Base-by-base conservation (phyloP, 1,140 invertebrate genomes). In the Daktulosphaira vitifoliae region DNA sequence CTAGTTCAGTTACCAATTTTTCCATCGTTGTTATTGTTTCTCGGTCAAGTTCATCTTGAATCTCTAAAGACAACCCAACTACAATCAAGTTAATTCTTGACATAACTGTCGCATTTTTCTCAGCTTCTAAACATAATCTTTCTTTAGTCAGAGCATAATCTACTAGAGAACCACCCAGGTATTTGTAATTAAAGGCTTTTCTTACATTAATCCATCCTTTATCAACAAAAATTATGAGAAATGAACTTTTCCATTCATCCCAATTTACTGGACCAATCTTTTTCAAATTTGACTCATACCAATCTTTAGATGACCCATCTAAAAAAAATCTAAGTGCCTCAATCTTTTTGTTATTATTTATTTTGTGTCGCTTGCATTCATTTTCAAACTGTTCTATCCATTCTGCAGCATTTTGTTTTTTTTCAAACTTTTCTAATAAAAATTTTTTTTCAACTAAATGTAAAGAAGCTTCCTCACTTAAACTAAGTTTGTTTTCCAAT, bases 51-150 rank as follows among this genome's bases (percentile, higher is more conserved):
- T 42, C 39, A 22, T 62, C 54, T 42, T 62, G 54, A 38, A 62
- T 13, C 2, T 62, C 54, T 15, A 18, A 13, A 6, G 54, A 37
- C 6, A 62, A 20, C 16, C 54, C 54, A 42, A 42, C 37, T n/a
- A 62, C 38, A 5, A 42, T 42, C n/a, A 38, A n/a, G 39, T 62
- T 62, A 2, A 62, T 62, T 6, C 54, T 38, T 23, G 54, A 62
- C 18, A 38, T 15, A 9, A 42, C 38, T 6, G 54, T 39, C 13
- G 15, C 38, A 7, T 5, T 23, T 13, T 38, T 38, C 20, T 62
- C 54, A 23, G 38, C 54, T 62, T 62, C 54, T 42, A 62, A 44
- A 42, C 54, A 62, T 22, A n/a, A n/a, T n/a, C n/a, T n/a, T n/a
- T n/a, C n/a, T n/a, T n/a, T n/a, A n/a, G n/a, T n/a, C n/a, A n/a